Conservation (phyloP, 2,113 vertebrate genomes). For the Nasalis larvatus region DNA sequence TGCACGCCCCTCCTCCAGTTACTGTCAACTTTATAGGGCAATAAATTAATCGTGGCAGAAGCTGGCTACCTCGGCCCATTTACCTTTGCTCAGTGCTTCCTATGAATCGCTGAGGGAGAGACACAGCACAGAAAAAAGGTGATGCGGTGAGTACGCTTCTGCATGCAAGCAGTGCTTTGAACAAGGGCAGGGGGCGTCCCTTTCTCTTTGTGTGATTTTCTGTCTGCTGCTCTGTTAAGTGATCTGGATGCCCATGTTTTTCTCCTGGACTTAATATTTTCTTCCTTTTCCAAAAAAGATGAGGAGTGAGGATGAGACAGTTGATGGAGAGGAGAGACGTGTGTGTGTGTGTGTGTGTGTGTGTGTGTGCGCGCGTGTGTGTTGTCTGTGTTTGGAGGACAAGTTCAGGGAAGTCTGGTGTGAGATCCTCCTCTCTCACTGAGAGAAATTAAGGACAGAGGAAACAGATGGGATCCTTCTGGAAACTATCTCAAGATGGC, state of each 20-base stretch:
- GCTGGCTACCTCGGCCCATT: background rate
- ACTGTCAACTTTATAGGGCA: background rate
- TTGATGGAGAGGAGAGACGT: background rate
- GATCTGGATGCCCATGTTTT: background rate
- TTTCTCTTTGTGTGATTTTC: background rate
- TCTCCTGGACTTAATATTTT: background rate
- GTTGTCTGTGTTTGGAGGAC: background rate
- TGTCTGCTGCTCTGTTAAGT: background rate
- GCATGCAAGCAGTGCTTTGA: background rate
- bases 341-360: background rate
- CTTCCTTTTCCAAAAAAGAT: background rate
- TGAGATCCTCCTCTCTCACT: background rate
- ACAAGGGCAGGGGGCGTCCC: too few relatives aligned
- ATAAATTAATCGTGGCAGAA: conserved; percentile 55
- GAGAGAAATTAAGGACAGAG: background rate
- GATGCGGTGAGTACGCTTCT: conserved; percentile 46
- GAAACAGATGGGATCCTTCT: background rate
- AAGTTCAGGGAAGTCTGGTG: background rate
- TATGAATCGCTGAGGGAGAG: background rate
- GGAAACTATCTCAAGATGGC: background rate
- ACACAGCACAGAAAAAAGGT: background rate
- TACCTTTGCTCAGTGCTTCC: conserved; percentile 49
- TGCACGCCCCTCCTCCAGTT: background rate
- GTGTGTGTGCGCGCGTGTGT: background rate
- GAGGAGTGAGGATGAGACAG: background rate